Conservation (phyloP, 2,888 invertebrate species). For the Apodemia mormo region DNA sequence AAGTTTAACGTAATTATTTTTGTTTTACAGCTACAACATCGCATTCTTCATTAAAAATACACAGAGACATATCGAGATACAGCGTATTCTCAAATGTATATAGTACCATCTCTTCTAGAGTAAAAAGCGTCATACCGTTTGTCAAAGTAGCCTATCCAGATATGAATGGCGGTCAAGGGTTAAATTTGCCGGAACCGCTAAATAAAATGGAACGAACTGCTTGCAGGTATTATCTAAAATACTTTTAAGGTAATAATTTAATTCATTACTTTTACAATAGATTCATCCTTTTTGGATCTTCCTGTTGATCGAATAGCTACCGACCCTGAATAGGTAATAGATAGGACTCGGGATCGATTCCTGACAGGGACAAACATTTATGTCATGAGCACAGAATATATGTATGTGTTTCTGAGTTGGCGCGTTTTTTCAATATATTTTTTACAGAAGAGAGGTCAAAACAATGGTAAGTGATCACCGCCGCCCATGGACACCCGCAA, state of each 20-base stretch:
- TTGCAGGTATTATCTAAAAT: conserved; percentile 57
- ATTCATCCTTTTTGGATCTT: too few species aligned
- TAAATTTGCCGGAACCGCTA: conserved; percentile 82
- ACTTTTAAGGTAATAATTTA: too few species aligned
- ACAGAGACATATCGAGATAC: conserved; percentile 68
- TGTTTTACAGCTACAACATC: conserved; percentile 61
- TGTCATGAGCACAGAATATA: too few species aligned
- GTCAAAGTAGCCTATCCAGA: conserved; percentile 90
- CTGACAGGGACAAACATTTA: too few species aligned
- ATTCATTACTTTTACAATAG: too few species aligned
- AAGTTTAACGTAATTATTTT: background rate
- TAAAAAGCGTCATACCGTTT: conserved; percentile 85
- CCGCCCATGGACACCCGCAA: too few species aligned
- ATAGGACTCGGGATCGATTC: too few species aligned
- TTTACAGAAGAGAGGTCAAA: too few species aligned
- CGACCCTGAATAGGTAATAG: too few species aligned
- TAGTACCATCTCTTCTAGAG: conserved; percentile 78
- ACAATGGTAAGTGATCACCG: too few species aligned
- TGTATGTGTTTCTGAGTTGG: too few species aligned
- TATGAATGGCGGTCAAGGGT: conserved; percentile 82
- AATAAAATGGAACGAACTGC: conserved; percentile 76
- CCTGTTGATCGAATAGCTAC: too few species aligned
- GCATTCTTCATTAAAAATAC: conserved; percentile 69
- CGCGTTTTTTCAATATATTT: background rate
- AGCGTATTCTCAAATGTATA: conserved; percentile 70